A percentile compares a stretch with the other conserved stretches of the same genome.
Evolutionary conservation across 2,113 vertebrate genomes (phyloP).

Genomic region (Puffinus mauretanicus): DNA sequence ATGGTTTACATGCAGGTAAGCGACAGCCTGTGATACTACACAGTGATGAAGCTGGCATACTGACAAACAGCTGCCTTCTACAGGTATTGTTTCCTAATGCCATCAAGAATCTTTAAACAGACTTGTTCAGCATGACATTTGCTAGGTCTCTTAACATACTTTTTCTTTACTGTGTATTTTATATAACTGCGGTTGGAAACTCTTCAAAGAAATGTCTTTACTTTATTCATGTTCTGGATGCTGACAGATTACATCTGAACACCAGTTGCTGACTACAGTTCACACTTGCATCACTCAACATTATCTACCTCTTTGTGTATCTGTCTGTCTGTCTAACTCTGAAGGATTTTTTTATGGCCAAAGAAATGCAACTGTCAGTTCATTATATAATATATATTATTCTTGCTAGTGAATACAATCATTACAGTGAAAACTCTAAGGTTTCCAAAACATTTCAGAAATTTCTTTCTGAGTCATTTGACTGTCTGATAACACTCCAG

Average conservation of each 20-base stretch:
- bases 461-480: not conserved
- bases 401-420: not conserved
- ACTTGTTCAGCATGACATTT: not conserved
- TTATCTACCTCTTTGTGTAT: not conserved
- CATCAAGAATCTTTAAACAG: not conserved
- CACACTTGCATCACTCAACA: not conserved
- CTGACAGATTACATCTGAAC: not conserved
- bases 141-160: not conserved
- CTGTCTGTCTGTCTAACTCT: not conserved
- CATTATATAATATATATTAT: not conserved
- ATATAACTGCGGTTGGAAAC: not conserved
- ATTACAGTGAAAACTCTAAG: not conserved
- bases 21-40: not conserved
- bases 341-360: not conserved
- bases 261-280: not conserved
- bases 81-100: not conserved
- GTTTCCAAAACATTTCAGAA: not conserved
- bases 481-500: not conserved
- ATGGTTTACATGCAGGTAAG: not conserved
- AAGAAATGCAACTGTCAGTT: not conserved
- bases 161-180: not conserved
- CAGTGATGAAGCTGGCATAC: not conserved
- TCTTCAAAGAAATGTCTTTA: not conserved
- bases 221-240: not conserved
- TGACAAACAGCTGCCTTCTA: not conserved